Percentiles rank a stretch among this genome's conserved stretches.
Conservation (phyloP, 2,888 invertebrate genomes). For the Rambutsinella grinnellia region DNA sequence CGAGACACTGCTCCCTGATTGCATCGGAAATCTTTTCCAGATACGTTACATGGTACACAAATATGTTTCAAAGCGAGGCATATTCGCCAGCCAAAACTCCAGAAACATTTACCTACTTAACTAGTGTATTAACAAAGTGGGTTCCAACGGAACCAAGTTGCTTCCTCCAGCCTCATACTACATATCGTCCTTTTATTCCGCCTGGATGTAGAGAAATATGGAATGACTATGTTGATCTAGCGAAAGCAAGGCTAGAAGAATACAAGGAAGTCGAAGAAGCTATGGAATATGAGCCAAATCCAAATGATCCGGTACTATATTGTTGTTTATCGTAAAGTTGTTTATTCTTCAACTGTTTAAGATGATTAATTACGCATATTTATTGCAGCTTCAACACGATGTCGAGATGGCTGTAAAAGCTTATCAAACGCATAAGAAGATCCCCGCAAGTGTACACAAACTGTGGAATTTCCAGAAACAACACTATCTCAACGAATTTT, state of each 20-base stretch:
- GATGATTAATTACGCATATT: no score
- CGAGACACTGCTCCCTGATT: conserved; percentile 62
- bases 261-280: conserved; percentile 62
- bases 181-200: conserved; percentile 61
- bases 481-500: conserved; percentile 58
- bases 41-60: conserved; percentile 63
- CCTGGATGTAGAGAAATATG: conserved; percentile 54
- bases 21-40: conserved; percentile 58
- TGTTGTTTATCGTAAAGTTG: not conserved
- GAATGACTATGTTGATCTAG: conserved; percentile 58
- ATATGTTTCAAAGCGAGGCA: conserved; percentile 57
- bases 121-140: conserved; percentile 52
- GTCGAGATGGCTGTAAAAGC: conserved; percentile 58
- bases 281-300: conserved; percentile 59
- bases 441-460: conserved; percentile 55
- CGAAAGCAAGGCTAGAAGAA: conserved; percentile 60
- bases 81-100: conserved; percentile 57
- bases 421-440: conserved; percentile 45
- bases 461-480: conserved; percentile 58
- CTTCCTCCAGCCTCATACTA: conserved; percentile 63
- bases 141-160: conserved; percentile 61
- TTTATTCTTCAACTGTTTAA: not conserved
- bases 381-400: conserved; percentile 58
- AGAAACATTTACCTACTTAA: conserved; percentile 54
- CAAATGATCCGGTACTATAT: conserved; percentile 63